Conservation (phyloP, 2,797 vertebrate genomes). For the Telmatherina bonti region DNA sequence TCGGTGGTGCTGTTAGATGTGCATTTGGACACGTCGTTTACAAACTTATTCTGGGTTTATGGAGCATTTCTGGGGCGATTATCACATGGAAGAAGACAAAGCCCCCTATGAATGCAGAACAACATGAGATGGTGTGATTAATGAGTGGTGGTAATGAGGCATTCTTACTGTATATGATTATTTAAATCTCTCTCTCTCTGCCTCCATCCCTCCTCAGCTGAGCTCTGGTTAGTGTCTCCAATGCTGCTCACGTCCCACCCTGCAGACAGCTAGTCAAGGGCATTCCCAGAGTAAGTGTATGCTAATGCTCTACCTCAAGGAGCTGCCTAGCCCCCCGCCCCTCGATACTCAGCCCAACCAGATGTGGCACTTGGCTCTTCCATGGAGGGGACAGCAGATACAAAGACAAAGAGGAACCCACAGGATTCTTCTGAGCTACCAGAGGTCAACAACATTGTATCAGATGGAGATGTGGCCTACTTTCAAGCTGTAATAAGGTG, state of each 20-base stretch:
- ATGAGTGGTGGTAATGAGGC: conserved; percentile 51
- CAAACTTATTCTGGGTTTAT: conserved; percentile 38
- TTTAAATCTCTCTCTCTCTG: too few species aligned
- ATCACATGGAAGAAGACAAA: conserved; percentile 18
- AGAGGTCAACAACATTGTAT: conserved; percentile 10
- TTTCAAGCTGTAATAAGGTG: conserved; percentile 1
- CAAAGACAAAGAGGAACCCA: conserved; percentile 39
- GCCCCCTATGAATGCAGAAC: conserved; percentile 6
- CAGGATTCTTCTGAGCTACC: conserved; percentile 10
- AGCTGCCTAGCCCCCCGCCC: conserved; percentile 58
- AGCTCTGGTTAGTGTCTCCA: conserved; percentile 17
- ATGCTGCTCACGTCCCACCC: conserved; percentile 78
- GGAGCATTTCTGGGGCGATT: conserved; percentile 13
- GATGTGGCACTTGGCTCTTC: conserved; percentile 59
- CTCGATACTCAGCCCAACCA: conserved; percentile 43
- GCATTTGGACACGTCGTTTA: conserved; percentile 21
- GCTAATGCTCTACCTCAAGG: conserved; percentile 76
- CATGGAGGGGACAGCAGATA: conserved; percentile 65
- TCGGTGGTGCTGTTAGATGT: conserved; percentile 23
- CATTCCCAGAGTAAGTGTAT: conserved; percentile 85
- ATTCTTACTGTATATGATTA: conserved; percentile 30
- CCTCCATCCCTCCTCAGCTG: too few species aligned
- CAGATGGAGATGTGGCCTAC: conserved; percentile 1
- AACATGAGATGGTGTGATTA: conserved; percentile 26
- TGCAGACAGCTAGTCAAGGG: conserved; percentile 83